phyloP scores from a whole-genome alignment of 2,113 vertebrate species.

The Cephalopterus ornatus region DNA sequence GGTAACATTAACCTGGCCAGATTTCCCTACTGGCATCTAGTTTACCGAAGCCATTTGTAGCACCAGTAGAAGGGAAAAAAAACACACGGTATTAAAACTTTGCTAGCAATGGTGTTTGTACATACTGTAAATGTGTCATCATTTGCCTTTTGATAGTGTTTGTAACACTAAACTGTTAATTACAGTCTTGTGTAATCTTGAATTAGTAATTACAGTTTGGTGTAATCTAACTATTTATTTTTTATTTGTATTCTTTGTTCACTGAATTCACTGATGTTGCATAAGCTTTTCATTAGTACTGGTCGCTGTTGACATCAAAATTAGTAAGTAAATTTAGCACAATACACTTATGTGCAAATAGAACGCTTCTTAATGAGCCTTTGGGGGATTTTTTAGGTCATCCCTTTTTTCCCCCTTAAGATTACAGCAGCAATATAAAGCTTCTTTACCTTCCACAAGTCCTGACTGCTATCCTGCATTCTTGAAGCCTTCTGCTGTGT shows the following conservation, averaged over 20 bases:
- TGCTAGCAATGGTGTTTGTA: neutral
- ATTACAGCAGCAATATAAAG: neutral
- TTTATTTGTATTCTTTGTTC: neutral
- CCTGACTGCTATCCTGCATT: neutral
- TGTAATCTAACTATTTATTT: neutral
- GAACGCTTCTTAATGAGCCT: slow-evolving; percentile 71
- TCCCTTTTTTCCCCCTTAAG: neutral
- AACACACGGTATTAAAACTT: neutral
- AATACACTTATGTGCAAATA: slow-evolving; percentile 44
- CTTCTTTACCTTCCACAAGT: neutral
- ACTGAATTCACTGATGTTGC: slow-evolving; percentile 38
- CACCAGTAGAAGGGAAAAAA: neutral
- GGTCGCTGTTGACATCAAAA: slow-evolving; percentile 64
- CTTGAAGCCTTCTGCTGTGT: neutral
- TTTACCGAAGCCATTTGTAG: neutral
- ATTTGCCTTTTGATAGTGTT: neutral
- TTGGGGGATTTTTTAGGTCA: slow-evolving; percentile 62
- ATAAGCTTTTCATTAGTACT: slow-evolving; percentile 62
- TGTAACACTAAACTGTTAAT: neutral
- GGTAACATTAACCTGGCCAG: neutral
- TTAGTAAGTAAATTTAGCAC: slow-evolving; percentile 68
- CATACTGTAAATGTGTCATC: neutral
- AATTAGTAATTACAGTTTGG: neutral
- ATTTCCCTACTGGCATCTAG: neutral
- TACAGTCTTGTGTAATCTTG: neutral